These are phyloP conservation scores for Pherbina coryleti DNA, from an alignment of 2,888 invertebrate genomes.

Conservation along the genomic window DNA sequence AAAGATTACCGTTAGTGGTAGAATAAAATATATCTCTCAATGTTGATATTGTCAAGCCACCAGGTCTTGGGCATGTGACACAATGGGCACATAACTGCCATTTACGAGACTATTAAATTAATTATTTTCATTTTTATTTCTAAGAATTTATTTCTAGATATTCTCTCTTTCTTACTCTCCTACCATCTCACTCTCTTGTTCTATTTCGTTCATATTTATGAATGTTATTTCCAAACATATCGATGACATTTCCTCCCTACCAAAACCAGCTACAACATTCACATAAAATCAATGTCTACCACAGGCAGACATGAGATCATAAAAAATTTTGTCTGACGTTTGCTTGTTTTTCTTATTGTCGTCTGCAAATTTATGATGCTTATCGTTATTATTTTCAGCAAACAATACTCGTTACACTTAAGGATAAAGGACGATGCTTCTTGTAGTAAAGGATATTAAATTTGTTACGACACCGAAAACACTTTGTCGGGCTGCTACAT, in stretches of 20 bases:
- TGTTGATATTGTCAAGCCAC: too few species aligned
- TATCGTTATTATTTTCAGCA: conserved; percentile 5
- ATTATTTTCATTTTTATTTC: too few species aligned
- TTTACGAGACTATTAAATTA: too few species aligned
- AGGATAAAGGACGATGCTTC: background rate
- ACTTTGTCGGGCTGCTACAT: background rate
- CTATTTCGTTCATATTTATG: background rate
- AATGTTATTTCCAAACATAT: background rate
- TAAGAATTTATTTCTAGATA: too few species aligned
- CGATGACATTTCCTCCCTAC: background rate
- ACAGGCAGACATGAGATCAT: background rate
- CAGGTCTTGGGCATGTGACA: too few species aligned
- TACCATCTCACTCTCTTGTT: too few species aligned
- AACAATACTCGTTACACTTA: conserved; percentile 6
- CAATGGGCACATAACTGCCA: too few species aligned
- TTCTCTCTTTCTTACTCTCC: too few species aligned
- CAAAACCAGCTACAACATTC: background rate
- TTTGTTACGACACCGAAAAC: background rate
- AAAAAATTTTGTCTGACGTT: background rate
- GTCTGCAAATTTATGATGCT: background rate
- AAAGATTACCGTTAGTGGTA: too few species aligned
- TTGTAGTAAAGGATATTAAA: background rate
- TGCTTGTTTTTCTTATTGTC: background rate
- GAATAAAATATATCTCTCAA: too few species aligned
- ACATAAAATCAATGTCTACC: background rate